These are phyloP conservation scores for Antechinus flavipes DNA, from an alignment of 2,113 vertebrate genomes.

Conservation along the genomic window DNA sequence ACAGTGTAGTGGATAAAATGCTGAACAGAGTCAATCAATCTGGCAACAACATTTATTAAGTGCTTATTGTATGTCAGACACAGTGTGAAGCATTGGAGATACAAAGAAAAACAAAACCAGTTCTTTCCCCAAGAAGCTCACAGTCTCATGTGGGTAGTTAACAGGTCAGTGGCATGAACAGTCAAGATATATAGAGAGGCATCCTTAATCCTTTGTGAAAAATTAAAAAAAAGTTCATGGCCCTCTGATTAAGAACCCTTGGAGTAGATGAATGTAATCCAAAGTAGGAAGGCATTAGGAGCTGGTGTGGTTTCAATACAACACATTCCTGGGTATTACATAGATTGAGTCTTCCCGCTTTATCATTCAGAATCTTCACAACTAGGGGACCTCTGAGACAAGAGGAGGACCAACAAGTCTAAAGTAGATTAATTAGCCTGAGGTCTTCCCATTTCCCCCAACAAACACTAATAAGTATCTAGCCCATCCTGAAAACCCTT, in stretches of 20 bases:
- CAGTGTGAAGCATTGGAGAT: not conserved
- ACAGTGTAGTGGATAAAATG: not conserved
- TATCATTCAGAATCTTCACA: not conserved
- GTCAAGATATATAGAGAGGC: not conserved
- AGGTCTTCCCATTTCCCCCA: not conserved
- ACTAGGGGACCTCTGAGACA: not conserved
- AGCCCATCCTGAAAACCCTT: not conserved
- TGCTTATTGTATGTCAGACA: not conserved
- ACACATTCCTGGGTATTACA: not conserved
- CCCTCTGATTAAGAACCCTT: not conserved
- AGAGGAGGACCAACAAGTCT: not conserved
- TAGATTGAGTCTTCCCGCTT: not conserved
- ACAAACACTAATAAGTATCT: not conserved
- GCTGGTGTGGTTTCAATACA: not conserved
- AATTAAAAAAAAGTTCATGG: not conserved
- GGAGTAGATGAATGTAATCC: not conserved
- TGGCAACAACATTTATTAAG: not conserved
- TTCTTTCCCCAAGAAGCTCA: not conserved
- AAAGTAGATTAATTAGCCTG: not conserved
- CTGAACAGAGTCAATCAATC: not conserved
- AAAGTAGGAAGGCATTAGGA: not conserved
- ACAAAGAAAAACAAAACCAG: not conserved
- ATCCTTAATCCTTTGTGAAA: not conserved
- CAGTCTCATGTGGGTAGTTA: not conserved
- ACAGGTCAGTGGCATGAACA: not conserved